These are phyloP conservation scores for Seira musarum DNA, from an alignment of 2,888 invertebrate species.

Conservation along the genomic window DNA sequence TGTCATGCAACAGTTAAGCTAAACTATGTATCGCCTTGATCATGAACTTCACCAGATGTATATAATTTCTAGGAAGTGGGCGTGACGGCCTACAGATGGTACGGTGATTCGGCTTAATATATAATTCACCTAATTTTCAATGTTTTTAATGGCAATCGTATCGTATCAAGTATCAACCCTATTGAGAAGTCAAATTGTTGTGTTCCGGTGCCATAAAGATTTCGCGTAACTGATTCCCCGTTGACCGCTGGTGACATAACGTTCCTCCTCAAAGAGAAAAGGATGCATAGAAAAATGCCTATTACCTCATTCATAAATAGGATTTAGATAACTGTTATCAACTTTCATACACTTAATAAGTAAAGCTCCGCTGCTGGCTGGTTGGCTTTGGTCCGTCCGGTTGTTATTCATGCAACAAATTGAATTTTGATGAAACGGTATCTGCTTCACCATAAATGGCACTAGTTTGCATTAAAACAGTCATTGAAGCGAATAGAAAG, in stretches of 20 bases:
- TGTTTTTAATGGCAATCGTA: constrained; percentile 27
- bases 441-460: neutral
- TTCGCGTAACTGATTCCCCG: constrained; percentile 43
- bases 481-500: neutral
- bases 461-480: neutral
- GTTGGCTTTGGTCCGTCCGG: no score
- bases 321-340: neutral
- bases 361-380: neutral
- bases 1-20: constrained; percentile 8
- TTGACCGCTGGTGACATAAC: constrained; percentile 43
- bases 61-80: constrained; percentile 32
- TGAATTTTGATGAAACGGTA: neutral
- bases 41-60: constrained; percentile 31
- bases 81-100: constrained; percentile 11
- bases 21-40: constrained; percentile 35
- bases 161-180: no score
- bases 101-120: neutral
- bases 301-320: neutral
- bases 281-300: neutral
- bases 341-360: neutral
- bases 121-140: constrained; percentile 33
- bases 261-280: neutral
- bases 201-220: constrained; percentile 40
- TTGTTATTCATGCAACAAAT: neutral
- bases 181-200: constrained; percentile 14